Evolutionary conservation across 2,113 vertebrate genomes (phyloP), one percentile per base, ranked within the genome.

Genomic region (Rousettus leschenaultii): DNA sequence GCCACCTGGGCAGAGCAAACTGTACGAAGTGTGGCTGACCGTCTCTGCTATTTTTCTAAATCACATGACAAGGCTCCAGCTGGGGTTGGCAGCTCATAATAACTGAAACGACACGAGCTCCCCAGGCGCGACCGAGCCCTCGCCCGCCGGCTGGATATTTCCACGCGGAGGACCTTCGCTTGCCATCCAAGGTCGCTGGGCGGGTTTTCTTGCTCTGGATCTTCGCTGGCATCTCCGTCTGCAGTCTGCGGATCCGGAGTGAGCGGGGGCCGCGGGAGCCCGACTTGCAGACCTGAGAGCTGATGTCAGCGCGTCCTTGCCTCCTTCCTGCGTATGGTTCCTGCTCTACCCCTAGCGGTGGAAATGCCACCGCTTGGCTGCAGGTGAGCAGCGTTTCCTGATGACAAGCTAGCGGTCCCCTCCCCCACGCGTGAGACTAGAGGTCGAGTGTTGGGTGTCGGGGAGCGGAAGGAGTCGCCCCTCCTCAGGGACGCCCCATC

Each of bases 401-500:
- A 30, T 2, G 7, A 45, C 24, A 7, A 28, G 2, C 9, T 6
- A 11, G 53, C 71, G 19, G 9, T 38, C 28, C 19, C 2, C 26
- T 70, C 22, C 8, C 8, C n/a, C 3, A 28, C 13, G n/a, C 35
- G 8, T 24, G 35, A 79, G 51, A 48, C n/a, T 2, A 26, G 22
- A 10, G 22, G 12, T 3, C 3, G n/a, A 28, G 5, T 16, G 21
- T 22, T 68, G 70, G 38, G 9, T 12, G 6, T 12, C 28, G 45
- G 30, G 22, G 8, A 53, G 13, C 74, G 63, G 43, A 28, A 8
- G 18, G 22, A 7, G 19, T 66, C 26, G 5, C 3, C 13, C 12
- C 0, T 57, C 71, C 53, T n/a, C 2, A 2, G 51, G 8, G 11
- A 59, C 0, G 2, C 33, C 1, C 21, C 28, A 10, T 15, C 19